Base-by-base conservation (phyloP, 2,113 vertebrate species). In the Notiomystis cincta region DNA sequence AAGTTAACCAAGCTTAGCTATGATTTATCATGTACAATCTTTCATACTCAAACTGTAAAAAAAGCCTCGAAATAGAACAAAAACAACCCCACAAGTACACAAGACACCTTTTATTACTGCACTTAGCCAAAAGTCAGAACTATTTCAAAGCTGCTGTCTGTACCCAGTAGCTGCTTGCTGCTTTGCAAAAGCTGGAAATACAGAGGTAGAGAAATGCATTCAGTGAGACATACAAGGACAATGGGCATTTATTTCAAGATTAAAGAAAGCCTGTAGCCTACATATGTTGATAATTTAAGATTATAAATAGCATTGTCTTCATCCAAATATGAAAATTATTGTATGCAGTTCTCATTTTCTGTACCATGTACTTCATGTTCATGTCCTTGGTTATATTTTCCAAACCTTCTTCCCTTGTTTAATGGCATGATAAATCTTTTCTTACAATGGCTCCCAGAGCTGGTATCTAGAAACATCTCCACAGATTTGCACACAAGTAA, bases 11-110 rank as follows among this genome's bases (percentile, higher is more conserved):
- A 77, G 18, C 22, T 81, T 14, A 88, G 62, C 54, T 54, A 2
- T 38, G 50, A 79, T 50, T 65, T 62, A 75, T 17, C 53, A 40
- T 6, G 11, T 6, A 37, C 11, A n/a, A 30, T 44, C 38, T 71
- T 60, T 37, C 35, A 54, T 13, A 31, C 27, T 66, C 40, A 75
- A 62, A 54, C 8, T 62, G 24, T 17, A 67, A 78, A 87, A 90
- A 28, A 31, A 4, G n/a, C 0, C 5, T 27, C n/a, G 23, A 25
- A 60, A 37, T 2, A 31, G 16, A 82, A 23, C 8, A 70, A 38
- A 45, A 16, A 15, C 21, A 31, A 6, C 8, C 20, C 18, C 23
- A 15, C 3, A 61, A 25, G 13, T 25, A 66, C 13, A 81, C 30
- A 85, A 61, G 13, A 42, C 7, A 27, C 15, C 4, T 56, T 64